phyloP scores from a whole-genome alignment of 2,888 invertebrate genomes.

The Eubasilissa splendida region DNA sequence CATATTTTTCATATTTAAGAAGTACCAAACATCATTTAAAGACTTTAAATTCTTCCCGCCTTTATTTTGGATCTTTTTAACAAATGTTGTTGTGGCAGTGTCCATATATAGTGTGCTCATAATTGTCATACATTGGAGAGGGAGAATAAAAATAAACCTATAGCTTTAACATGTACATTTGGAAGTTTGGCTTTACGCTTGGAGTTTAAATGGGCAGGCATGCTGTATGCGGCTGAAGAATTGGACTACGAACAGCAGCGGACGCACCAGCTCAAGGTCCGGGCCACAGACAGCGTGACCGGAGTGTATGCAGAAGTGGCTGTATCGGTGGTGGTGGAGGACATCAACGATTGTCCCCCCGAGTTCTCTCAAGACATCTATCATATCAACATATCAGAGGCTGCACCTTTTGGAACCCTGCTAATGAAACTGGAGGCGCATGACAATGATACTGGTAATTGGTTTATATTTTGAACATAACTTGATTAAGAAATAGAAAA shows the following conservation, averaged over 20 bases:
- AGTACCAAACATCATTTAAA: too few relatives aligned
- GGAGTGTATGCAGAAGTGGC: slow-evolving; percentile 90
- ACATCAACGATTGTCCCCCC: slow-evolving; percentile 94
- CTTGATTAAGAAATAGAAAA: too few relatives aligned
- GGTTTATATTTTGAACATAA: not conserved
- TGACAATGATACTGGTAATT: slow-evolving; percentile 83
- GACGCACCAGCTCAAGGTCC: slow-evolving; percentile 84
- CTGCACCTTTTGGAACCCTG: slow-evolving; percentile 82
- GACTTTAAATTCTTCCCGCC: too few relatives aligned
- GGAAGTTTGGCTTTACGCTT: slow-evolving; percentile 31
- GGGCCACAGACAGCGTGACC: slow-evolving; percentile 93
- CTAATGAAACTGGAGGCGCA: slow-evolving; percentile 80
- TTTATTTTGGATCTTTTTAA: too few relatives aligned
- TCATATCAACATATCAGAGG: slow-evolving; percentile 87
- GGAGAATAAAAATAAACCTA: too few relatives aligned
- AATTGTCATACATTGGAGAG: too few relatives aligned
- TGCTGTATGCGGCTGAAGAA: slow-evolving; percentile 87
- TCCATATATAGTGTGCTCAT: too few relatives aligned
- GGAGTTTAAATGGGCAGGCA: slow-evolving; percentile 74
- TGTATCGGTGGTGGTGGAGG: slow-evolving; percentile 84
- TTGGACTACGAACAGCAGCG: slow-evolving; percentile 90
- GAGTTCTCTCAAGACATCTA: slow-evolving; percentile 85
- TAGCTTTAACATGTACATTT: slow-evolving; percentile 18
- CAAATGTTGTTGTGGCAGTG: too few relatives aligned
- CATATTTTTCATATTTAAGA: too few relatives aligned